phyloP scores from a whole-genome alignment of 2,888 invertebrate species.

The Sthenelais limicola region DNA sequence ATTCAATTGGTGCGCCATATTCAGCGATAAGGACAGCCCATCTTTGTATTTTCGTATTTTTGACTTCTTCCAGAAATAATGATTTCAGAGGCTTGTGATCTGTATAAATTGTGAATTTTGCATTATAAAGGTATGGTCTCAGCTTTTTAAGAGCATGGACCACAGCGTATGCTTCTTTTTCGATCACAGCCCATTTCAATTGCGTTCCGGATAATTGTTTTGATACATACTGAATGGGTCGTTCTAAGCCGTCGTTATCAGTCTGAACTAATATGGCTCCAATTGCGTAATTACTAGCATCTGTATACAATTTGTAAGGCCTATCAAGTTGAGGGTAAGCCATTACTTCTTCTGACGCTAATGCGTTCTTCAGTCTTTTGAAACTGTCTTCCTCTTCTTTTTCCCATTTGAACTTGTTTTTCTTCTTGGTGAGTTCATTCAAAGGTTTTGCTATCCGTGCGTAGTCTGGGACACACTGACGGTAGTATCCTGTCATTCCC shows the following conservation, averaged over 20 bases:
- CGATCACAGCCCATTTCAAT: slow-evolving; percentile 8
- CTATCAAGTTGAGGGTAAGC: slow-evolving; percentile 7
- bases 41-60: slow-evolving; percentile 25
- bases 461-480: slow-evolving; percentile 30
- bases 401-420: slow-evolving; percentile 17
- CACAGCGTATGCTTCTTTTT: slow-evolving; percentile 31
- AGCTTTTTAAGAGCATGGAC: slow-evolving; percentile 31
- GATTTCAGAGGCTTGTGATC: slow-evolving; percentile 39
- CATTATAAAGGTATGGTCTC: slow-evolving; percentile 28
- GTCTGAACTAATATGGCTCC: slow-evolving; percentile 28
- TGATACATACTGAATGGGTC: slow-evolving; percentile 28
- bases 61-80: slow-evolving; percentile 16
- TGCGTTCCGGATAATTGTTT: neutral
- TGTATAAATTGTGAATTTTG: slow-evolving; percentile 15
- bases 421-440: neutral
- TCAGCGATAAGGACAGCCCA: slow-evolving; percentile 35
- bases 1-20: slow-evolving; percentile 19
- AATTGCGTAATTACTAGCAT: slow-evolving; percentile 2
- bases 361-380: slow-evolving; percentile 2
- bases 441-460: slow-evolving; percentile 34
- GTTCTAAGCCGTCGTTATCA: slow-evolving; percentile 21
- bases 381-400: neutral
- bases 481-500: slow-evolving; percentile 40
- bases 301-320: slow-evolving; percentile 28
- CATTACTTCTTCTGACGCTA: slow-evolving; percentile 20